Base-by-base conservation (phyloP, 2,888 invertebrate species). In the Agrotis segetum region DNA sequence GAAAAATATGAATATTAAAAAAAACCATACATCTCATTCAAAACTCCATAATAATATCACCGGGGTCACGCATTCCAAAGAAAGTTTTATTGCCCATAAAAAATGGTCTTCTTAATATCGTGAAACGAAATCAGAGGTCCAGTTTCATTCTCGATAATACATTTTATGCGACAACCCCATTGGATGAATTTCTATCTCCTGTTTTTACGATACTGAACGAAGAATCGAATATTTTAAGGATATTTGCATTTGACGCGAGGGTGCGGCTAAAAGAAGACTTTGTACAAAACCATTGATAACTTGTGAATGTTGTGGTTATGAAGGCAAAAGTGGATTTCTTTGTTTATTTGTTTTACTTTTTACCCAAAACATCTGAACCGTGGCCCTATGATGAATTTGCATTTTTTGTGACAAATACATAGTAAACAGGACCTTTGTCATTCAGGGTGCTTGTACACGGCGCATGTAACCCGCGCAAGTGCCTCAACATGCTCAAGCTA, bases 31-130 rank as follows among this genome's bases (percentile, higher is more conserved):
- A 64, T 56, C 14, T 59, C 49, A 65, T 64, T 70, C 69, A 56
- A 81, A 84, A 85, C 74, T 81, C 77, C 78, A 83, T 86, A 85
- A 85, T 84, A 82, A 88, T 83, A 89, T 87, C 85, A 67, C 64
- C 74, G 72, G 66, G 73, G 77, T 82, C 79, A 74, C 73, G 85
- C 83, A 90, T 90, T 90, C 89, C 89, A 90, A 92, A 90, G 89
- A 88, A 73, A 89, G 89, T 87, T 95, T 93, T 94, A 95, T 92
- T 81, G 82, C 63, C 89, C 89, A 93, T 94, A 94, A 95, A 40
- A 94, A 87, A 47, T 82, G 82, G 88, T 89, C 90, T 89, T 92
- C 89, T 92, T 92, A 92, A 92, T 92, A 91, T 92, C 88, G 88
- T 86, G 88, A 88, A 90, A 90, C 89, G 79, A 84, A 86, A 87